Conservation (phyloP, 1,140 invertebrate genomes). For the Drosophila erecta region DNA sequence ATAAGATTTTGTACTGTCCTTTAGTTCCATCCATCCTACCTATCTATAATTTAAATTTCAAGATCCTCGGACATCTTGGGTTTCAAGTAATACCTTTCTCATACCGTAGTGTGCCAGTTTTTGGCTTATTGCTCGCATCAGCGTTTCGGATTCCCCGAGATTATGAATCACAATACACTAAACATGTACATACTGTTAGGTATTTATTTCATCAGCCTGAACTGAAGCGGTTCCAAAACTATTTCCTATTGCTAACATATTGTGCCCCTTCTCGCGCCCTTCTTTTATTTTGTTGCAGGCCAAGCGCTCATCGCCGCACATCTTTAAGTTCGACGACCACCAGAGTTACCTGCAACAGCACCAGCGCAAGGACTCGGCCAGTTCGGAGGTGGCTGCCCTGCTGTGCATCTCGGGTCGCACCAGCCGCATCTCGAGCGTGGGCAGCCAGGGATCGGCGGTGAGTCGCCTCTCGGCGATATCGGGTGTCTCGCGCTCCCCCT, state of each 20-base stretch:
- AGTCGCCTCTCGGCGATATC: slow-evolving; percentile 90
- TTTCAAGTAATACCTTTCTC: neutral
- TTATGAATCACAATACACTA: neutral
- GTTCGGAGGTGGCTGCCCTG: slow-evolving; percentile 87
- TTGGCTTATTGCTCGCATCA: neutral
- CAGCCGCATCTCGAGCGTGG: slow-evolving; percentile 92
- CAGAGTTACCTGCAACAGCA: slow-evolving; percentile 86
- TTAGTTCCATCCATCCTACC: neutral
- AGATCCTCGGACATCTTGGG: neutral
- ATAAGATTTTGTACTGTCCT: neutral
- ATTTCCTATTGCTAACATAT: neutral
- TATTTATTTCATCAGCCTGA: neutral
- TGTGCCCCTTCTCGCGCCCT: neutral
- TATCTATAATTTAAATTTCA: neutral
- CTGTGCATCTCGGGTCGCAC: slow-evolving; percentile 93
- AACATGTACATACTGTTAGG: neutral
- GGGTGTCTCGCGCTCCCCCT: slow-evolving; percentile 90
- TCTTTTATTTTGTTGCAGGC: slow-evolving; percentile 35
- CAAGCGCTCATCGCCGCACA: slow-evolving; percentile 85
- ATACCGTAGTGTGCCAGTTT: too few relatives aligned
- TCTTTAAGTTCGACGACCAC: slow-evolving; percentile 86
- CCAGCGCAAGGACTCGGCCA: slow-evolving; percentile 92
- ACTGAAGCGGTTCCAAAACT: neutral
- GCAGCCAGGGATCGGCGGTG: slow-evolving; percentile 88
- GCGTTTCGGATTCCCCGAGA: neutral